Evolutionary conservation across 1,140 invertebrate genomes (phyloP), one percentile per base, ranked within the genome.

Genomic region (Ericerus pela): DNA sequence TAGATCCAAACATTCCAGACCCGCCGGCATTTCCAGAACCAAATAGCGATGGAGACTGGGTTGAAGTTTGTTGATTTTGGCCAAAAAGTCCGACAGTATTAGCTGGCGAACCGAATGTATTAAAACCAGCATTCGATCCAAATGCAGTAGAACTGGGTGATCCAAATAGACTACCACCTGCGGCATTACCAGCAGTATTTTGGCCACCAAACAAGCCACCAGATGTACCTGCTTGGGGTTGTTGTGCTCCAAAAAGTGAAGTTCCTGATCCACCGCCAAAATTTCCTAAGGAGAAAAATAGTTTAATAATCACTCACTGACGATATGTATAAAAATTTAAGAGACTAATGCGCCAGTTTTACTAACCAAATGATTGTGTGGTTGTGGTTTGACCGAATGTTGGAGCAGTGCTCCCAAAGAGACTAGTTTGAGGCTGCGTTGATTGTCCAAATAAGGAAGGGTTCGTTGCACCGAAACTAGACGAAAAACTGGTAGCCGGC

Each of bases 371-470:
- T 22, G 61, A 60, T 51, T 63, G 62, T 24, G 64, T 58, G 0
- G 60, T 58, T 22, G 63, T 62, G 1, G 64, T 36, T 53, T 67
- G 66, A 6, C 66, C 66, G 59, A 68, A 67, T 14, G 63, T 61
- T 16, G 64, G 62, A 2, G 72, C 68, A 1, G 71, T 65, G 10
- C 67, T 55, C 0, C 76, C 76, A 63, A 79, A 78, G 2, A 75
- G 55, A 64, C 71, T 69, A 12, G 59, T 69, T 69, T 61, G 58
- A 8, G 59, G 59, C n/a, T 61, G 73, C 54, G 75, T 65, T 29
- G 77, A 76, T 59, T 78, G 76, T 29, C 76, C 71, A 60, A 81
- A 81, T 0, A 78, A 66, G n/a, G 72, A 70, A 24, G 69, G 73
- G 60, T 69, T 64, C 0, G 73, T 68, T 0, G 72, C 63, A 2